Conservation (phyloP, 2,113 vertebrate species). For the Sprattus sprattus region DNA sequence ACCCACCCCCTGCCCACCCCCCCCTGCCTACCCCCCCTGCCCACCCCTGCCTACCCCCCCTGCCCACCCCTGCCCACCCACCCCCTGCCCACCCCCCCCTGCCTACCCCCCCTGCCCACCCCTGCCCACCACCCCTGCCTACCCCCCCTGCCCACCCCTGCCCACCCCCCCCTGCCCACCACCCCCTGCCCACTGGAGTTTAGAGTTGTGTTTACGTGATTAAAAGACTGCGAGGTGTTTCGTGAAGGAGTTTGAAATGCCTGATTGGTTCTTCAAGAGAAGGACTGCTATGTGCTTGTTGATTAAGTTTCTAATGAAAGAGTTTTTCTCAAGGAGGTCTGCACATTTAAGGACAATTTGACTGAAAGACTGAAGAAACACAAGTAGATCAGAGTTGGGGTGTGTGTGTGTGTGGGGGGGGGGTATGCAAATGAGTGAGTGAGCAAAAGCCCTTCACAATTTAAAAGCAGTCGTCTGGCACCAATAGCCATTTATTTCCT, state of each 20-base stretch:
- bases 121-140: not conserved
- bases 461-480: not conserved
- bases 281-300: not conserved
- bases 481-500: not conserved
- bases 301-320: not conserved
- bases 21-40: too few species aligned
- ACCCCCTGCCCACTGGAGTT: not conserved
- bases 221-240: not conserved
- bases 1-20: too few species aligned
- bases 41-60: not conserved
- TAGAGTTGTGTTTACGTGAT: not conserved
- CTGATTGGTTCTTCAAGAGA: not conserved
- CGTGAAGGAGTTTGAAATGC: too few species aligned
- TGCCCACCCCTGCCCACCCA: too few species aligned
- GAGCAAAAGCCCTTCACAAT: not conserved
- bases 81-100: not conserved
- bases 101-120: too few species aligned
- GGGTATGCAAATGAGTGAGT: not conserved
- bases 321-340: too few species aligned
- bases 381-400: not conserved
- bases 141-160: not conserved
- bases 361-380: not conserved
- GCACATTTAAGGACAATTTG: not conserved
- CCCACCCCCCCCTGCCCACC: not conserved
- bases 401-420: too few species aligned